Evolutionary conservation across 2,797 vertebrate genomes (phyloP).

Genomic region (Poliocrania exsul): DNA sequence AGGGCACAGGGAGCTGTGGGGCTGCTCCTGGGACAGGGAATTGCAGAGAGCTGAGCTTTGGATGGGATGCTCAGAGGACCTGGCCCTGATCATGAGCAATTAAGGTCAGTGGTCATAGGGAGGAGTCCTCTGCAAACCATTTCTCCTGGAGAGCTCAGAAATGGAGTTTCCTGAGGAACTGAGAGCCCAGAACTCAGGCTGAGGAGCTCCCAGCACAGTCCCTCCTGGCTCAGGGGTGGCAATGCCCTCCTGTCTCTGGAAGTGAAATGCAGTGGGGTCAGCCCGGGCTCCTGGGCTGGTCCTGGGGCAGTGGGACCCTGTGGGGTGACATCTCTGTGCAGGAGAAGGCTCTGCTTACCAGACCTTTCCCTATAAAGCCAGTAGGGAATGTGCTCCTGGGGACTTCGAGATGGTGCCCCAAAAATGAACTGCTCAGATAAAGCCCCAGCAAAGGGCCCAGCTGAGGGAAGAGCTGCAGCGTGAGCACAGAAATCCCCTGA

Average conservation of each 20-base stretch:
- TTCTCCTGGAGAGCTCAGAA: neutral
- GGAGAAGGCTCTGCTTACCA: neutral
- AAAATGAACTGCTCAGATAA: neutral
- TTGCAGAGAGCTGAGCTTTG: neutral
- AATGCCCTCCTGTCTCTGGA: fast-evolving
- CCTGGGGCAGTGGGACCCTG: neutral
- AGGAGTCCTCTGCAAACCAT: neutral
- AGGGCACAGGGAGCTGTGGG: neutral
- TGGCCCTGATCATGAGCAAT: fast-evolving
- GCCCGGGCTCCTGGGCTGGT: neutral
- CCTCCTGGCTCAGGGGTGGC: neutral
- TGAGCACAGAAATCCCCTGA: neutral
- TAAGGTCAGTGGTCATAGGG: neutral
- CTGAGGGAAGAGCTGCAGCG: neutral
- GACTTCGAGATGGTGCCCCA: neutral
- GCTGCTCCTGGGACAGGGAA: neutral
- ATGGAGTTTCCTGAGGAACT: neutral
- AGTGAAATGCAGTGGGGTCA: neutral
- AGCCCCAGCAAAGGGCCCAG: neutral
- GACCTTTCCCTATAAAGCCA: neutral
- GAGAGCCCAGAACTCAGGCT: neutral
- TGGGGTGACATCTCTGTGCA: neutral
- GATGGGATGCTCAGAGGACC: neutral
- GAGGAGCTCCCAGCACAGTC: fast-evolving
- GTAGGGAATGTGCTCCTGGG: neutral